Base-by-base conservation (phyloP, 2,888 invertebrate species). In the Cerceris rybyensis region DNA sequence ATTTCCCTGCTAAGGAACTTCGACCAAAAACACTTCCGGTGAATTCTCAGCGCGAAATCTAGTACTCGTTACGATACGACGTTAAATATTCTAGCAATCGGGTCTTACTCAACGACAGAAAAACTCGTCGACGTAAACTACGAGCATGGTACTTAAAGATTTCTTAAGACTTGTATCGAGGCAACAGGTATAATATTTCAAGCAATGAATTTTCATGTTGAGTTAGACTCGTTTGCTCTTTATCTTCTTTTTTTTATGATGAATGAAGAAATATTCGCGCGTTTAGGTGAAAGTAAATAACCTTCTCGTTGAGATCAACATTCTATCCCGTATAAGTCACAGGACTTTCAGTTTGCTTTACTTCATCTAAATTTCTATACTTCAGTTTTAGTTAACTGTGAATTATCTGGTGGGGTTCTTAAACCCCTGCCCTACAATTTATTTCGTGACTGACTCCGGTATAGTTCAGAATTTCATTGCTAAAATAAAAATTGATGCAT, bases 1-100 rank as follows among this genome's bases (percentile, higher is more conserved):
- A 76, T 69, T 69, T 69, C 52, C 5, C 9, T 46, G n/a, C 43
- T 60, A 60, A 17, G 46, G 9, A 57, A n/a, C 14, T n/a, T n/a
- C 46, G 7, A n/a, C n/a, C n/a, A n/a, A 52, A 52, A 52, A 11
- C n/a, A 52, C 14, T 52, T n/a, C n/a, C 52, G 14, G n/a, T 52
- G n/a, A n/a, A n/a, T 52, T n/a, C n/a, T n/a, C 7, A 13, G 14
- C 7, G 52, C n/a, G n/a, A 13, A n/a, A 13, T 52, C 7, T 52
- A 46, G 9, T 11, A 8, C 7, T 13, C 14, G 14, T n/a, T n/a
- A 52, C n/a, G 52, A n/a, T n/a, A n/a, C 2, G 52, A 6, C 7
- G n/a, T 14, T 14, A 14, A 7, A 52, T 9, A 7, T 52, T 7
- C 46, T 6, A 46, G 9, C 9, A 46, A 46, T 46, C 46, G 46